Evolutionary conservation across 1,140 invertebrate genomes (phyloP), one percentile per base, ranked within the genome.

Genomic region (Drosophila funebris): DNA sequence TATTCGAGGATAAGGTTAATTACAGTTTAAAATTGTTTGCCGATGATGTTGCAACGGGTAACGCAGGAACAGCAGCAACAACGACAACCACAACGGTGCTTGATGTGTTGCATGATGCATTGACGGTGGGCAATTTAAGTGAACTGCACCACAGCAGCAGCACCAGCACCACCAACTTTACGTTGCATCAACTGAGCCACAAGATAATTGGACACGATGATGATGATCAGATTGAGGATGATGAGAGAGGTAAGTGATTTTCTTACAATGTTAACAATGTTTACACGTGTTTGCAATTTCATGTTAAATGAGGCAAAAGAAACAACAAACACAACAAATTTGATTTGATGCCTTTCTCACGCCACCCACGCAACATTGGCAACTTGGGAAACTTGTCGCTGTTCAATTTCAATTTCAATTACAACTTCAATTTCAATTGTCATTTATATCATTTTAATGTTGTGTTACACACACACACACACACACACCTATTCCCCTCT

Each of bases 1-100:
- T 91, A 14, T 91, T 91, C 57, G 90, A 91, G 76, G 90, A 91
- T 67, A 91, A 91, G 50, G 90, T 91, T 8, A 91, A 91, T 43
- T 91, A 91, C 11, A 91, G 90, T 9, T 56, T 91, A 0, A 91
- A 91, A 57, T 44, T 91, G 9, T 91, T 88, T 39, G 82, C 85
- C 31, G 85, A 91, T 18, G 82, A 91, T 27, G 73, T 56, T n/a
- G 48, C 61, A 9, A 14, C 13, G 18, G 33, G 3, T n/a, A n/a
- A n/a, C n/a, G 33, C 43, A 7, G 36, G 36, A 4, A 41, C 24
- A 41, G 20, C 46, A 1, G 7, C 37, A 18, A 13, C 79, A 44
- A 46, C 70, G 13, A 22, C 78, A 33, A 78, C 74, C 1, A 77
- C 70, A 9, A 73, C 71, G 1, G 83, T 90, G 37, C 62, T 87